These are phyloP conservation scores for Borostomias antarcticus DNA, from an alignment of 2,797 vertebrate species.

Conservation along the genomic window DNA sequence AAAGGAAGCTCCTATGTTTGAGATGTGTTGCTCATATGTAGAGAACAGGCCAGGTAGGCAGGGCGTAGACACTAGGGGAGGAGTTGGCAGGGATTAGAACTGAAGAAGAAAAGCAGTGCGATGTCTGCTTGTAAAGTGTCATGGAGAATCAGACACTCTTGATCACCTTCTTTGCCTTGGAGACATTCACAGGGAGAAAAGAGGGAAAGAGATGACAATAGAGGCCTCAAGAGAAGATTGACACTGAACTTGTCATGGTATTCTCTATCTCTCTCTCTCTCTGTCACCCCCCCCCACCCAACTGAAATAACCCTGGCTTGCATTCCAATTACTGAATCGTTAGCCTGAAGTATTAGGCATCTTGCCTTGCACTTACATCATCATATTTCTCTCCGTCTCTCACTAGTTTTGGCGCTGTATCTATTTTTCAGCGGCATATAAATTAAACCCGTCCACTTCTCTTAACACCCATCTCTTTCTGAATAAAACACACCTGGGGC, in stretches of 20 bases:
- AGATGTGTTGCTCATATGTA: slow-evolving; percentile 48
- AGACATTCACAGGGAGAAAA: slow-evolving; percentile 35
- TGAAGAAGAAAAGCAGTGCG: background rate
- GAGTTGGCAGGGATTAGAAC: background rate
- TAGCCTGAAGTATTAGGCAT: slow-evolving; percentile 65
- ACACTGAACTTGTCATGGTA: background rate
- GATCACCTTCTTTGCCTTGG: slow-evolving; percentile 41
- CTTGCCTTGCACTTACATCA: slow-evolving; percentile 78
- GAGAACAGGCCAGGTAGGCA: slow-evolving; percentile 20
- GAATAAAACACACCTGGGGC: slow-evolving; percentile 41
- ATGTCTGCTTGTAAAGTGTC: slow-evolving; percentile 4
- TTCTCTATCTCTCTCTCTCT: slow-evolving; percentile 1
- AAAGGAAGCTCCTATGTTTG: slow-evolving; percentile 49
- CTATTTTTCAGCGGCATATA: slow-evolving; percentile 60
- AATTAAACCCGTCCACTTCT: slow-evolving; percentile 65
- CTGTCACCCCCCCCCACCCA: slow-evolving; percentile 38
- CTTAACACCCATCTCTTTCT: slow-evolving; percentile 37
- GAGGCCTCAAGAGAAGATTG: slow-evolving; percentile 31
- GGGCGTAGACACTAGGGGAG: too few species aligned
- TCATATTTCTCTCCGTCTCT: slow-evolving; percentile 49
- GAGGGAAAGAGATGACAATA: slow-evolving; percentile 34
- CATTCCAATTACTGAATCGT: slow-evolving; percentile 70
- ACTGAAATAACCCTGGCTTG: slow-evolving; percentile 68
- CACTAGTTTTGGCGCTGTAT: slow-evolving; percentile 8
- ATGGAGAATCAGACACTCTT: slow-evolving; percentile 25